phyloP scores from a whole-genome alignment of 2,113 vertebrate genomes.

The Toxostoma redivivum region DNA sequence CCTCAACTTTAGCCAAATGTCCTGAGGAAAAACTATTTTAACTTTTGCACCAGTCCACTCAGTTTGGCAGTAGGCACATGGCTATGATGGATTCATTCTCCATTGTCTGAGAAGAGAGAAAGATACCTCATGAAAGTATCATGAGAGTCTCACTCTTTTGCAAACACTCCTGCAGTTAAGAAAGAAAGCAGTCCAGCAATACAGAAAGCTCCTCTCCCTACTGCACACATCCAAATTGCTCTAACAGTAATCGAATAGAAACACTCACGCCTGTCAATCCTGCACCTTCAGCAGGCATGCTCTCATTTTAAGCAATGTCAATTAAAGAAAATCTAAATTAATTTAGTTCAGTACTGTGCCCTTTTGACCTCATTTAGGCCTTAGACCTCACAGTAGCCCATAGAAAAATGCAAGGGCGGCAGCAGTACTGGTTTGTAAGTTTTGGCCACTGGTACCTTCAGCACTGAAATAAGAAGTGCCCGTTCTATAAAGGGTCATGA shows the following conservation, averaged over 20 bases:
- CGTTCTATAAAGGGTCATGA: background rate
- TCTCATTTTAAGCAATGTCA: background rate
- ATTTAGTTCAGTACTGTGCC: background rate
- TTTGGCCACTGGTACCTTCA: background rate
- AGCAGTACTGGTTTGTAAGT: background rate
- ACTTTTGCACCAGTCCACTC: background rate
- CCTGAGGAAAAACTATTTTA: background rate
- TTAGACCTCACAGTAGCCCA: background rate
- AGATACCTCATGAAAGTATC: background rate
- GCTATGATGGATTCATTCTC: background rate
- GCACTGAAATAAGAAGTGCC: background rate
- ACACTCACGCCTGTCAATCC: background rate
- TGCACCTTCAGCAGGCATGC: background rate
- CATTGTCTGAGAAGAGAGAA: background rate
- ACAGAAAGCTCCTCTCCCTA: background rate
- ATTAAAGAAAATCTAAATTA: background rate
- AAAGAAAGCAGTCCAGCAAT: too few relatives aligned
- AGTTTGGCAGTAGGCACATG: background rate
- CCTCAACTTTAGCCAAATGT: background rate
- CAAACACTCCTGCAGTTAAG: background rate
- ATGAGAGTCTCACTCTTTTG: background rate
- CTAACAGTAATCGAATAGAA: background rate
- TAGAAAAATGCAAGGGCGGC: rapidly evolving
- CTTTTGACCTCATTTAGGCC: background rate
- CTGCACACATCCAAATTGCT: background rate